Percentiles rank a stretch among this genome's conserved stretches.
Conservation (phyloP, 2,888 invertebrate genomes). For the Drosophila incognita region DNA sequence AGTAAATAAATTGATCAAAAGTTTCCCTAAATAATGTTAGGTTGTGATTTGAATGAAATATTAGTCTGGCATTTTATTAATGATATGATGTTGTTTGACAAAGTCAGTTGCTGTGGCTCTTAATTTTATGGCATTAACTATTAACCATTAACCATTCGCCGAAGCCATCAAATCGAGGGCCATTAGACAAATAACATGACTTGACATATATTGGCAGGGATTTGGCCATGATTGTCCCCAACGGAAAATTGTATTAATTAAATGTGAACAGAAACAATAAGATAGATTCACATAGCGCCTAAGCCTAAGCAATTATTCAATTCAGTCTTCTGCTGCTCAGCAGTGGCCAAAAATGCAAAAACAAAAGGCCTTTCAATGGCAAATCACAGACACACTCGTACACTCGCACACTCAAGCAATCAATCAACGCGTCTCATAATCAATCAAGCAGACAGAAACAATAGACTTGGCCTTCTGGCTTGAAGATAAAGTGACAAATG, state of each 20-base stretch:
- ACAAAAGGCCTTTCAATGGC: slow-evolving; percentile 30
- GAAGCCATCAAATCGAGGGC: slow-evolving; percentile 41
- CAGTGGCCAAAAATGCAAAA: slow-evolving; percentile 23
- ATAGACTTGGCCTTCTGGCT: slow-evolving; percentile 17
- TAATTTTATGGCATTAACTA: not conserved
- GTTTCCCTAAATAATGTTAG: not conserved
- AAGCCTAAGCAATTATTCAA: slow-evolving; percentile 41
- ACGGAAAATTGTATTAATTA: slow-evolving; percentile 43
- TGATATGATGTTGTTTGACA: slow-evolving; percentile 11
- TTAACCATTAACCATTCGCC: slow-evolving; percentile 2
- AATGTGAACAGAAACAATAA: slow-evolving; percentile 50
- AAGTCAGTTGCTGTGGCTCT: slow-evolving; percentile 5
- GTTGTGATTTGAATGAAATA: not conserved
- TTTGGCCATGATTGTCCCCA: slow-evolving; percentile 2
- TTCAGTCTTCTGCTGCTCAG: slow-evolving; percentile 6
- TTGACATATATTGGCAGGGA: slow-evolving; percentile 42
- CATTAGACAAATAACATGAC: slow-evolving; percentile 71
- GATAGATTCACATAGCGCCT: slow-evolving; percentile 31
- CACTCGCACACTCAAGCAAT: slow-evolving; percentile 47
- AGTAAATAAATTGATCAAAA: not conserved
- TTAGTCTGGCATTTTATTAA: slow-evolving; percentile 9
- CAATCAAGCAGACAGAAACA: slow-evolving; percentile 37
- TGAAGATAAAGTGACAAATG: slow-evolving; percentile 28
- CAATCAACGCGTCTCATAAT: slow-evolving; percentile 59
- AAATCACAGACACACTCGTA: slow-evolving; percentile 43